Evolutionary conservation across 2,113 vertebrate species (phyloP).

Genomic region (Atractosteus spatula): DNA sequence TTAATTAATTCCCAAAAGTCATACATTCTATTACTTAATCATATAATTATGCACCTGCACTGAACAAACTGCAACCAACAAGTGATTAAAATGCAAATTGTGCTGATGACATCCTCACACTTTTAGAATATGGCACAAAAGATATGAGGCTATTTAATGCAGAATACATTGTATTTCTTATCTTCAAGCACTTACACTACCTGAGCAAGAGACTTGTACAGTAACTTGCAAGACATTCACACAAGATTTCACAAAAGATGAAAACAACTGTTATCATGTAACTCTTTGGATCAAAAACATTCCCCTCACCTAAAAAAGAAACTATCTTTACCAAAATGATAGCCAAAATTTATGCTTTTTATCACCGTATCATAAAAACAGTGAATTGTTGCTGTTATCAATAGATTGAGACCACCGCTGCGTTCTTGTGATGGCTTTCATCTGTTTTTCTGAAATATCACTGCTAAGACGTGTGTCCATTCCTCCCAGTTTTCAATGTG

Average conservation of each 20-base stretch:
- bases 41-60: slow-evolving; percentile 6
- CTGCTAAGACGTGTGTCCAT: too few species aligned
- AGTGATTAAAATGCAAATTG: slow-evolving; percentile 16
- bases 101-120: not conserved
- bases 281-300: too few species aligned
- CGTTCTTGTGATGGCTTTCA: too few species aligned
- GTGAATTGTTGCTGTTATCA: too few species aligned
- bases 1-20: slow-evolving; percentile 4
- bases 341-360: too few species aligned
- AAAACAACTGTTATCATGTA: not conserved
- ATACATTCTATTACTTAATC: slow-evolving; percentile 2
- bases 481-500: too few species aligned
- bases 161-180: not conserved
- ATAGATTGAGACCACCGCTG: too few species aligned
- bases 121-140: slow-evolving; percentile 1
- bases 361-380: too few species aligned
- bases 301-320: too few species aligned
- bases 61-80: not conserved
- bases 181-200: not conserved
- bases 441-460: too few species aligned
- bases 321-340: too few species aligned
- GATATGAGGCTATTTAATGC: slow-evolving; percentile 9
- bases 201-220: too few species aligned
- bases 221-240: not conserved
- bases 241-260: not conserved